Evolutionary conservation across 2,113 vertebrate genomes (phyloP), one percentile per base, ranked within the genome.

Genomic region (Ranitomeya variabilis): DNA sequence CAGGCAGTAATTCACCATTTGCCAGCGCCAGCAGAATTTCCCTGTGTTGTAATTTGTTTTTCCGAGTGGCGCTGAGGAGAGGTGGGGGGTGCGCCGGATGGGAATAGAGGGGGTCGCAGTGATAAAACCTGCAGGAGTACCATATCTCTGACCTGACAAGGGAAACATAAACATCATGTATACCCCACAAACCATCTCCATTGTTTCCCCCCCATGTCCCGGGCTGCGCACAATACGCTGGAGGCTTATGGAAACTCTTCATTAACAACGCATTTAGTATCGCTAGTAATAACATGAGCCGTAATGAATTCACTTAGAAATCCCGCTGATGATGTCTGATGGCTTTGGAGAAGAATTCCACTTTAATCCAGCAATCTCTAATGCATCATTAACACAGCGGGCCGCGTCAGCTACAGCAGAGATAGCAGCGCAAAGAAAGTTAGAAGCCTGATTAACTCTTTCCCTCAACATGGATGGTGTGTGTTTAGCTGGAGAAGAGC

Each of bases 231-330:
- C 45, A 26, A n/a, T 55, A 26, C 26, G 71, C 45, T 66, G 62
- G 76, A 80, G 86, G 64, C 78, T 81, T 45, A n/a, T 19, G 64
- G 60, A 83, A 83, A 79, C 79, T 13, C 66, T 81, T 88, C 87
- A 88, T 88, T 88, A 88, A 83, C 87, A 13, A 64, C 66, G 74
- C 87, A 83, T 83, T 88, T 88, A 62, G 87, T 21, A 62, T 62
- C 54, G 54, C 54, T 51, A 23, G 79, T 76, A 83, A 88, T 88
- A 83, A 76, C 78, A 74, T 66, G 11, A 31, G 31, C 62, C n/a
- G 79, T 83, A 88, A 88, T 88, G 87, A 83, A 83, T 88, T 88
- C 87, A 76, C 83, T 88, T 83, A 88, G 87, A 55, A 64, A 69
- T 82, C 80, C 79, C 69, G 87, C 87, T 88, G 79, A 45, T 83